phyloP scores from a whole-genome alignment of 2,888 invertebrate species.

The Cyrtodaria siliqua region DNA sequence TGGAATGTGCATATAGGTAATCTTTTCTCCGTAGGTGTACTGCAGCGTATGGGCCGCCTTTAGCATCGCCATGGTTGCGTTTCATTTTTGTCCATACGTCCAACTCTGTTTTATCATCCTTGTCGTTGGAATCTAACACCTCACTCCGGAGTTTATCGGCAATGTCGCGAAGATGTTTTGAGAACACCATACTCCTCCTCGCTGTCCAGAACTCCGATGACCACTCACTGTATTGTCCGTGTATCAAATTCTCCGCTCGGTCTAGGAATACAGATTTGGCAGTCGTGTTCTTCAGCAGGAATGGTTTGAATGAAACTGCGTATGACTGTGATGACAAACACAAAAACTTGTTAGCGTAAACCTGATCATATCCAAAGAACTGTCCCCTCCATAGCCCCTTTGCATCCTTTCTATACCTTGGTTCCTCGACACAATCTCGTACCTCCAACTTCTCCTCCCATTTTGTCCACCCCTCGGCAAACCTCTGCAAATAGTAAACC shows the following conservation, averaged over 20 bases:
- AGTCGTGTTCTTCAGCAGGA: conserved; percentile 87
- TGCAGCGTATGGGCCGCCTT: conserved; percentile 90
- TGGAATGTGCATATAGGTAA: conserved; percentile 91
- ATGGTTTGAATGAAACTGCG: conserved; percentile 83
- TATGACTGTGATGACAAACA: conserved; percentile 95
- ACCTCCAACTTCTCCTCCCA: conserved; percentile 94
- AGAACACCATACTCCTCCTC: conserved; percentile 95
- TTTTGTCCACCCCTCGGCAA: conserved; percentile 93
- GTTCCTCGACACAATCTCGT: conserved; percentile 87
- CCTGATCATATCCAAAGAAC: conserved; percentile 92
- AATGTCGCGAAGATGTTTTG: conserved; percentile 89
- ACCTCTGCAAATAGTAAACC: conserved; percentile 94
- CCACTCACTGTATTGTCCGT: conserved; percentile 91
- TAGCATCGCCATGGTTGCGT: conserved; percentile 83
- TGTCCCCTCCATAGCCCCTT: conserved; percentile 85
- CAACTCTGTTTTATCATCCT: conserved; percentile 88
- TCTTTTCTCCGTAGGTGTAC: conserved; percentile 96
- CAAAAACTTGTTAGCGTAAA: conserved; percentile 89
- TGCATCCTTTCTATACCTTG: conserved; percentile 78
- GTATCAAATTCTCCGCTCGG: conserved; percentile 79
- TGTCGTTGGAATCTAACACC: conserved; percentile 89
- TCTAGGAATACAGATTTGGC: conserved; percentile 83
- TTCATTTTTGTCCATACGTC: conserved; percentile 88
- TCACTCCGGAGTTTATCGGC: conserved; percentile 90
- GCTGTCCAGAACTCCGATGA: conserved; percentile 79